Evolutionary conservation across 2,113 vertebrate genomes (phyloP), one percentile per base, ranked within the genome.

Genomic region (Cacatua alba): DNA sequence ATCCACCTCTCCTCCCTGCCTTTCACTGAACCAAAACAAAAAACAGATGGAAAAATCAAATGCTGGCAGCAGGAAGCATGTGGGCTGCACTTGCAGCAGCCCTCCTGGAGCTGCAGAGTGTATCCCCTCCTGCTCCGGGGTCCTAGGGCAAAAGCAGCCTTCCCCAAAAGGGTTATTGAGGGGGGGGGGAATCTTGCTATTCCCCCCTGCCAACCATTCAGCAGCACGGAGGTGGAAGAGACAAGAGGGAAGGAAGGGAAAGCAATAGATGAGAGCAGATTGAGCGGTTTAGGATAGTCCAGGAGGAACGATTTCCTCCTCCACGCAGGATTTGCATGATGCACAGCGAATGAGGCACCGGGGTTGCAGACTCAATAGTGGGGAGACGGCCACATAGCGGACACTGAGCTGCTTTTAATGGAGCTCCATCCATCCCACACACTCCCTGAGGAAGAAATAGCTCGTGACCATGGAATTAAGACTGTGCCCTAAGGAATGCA

Each of bases 21-120:
- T 96, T 83, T 74, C 87, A 90, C 63, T 21, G 53, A 93, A 95
- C 90, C 93, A 93, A 96, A 96, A 96, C 94, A 97, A 92, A 94
- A 95, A 97, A 55, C 96, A 96, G 95, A 94, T 94, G 94, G 94
- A 90, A 89, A 85, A 95, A 95, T 72, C 65, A 92, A 95, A 85
- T 52, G 86, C 95, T 96, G 94, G 89, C 84, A 92, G 84, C 2
- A 16, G 20, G 86, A 90, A 80, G 82, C 88, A 93, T 39, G 94
- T 95, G 94, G 91, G 94, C 64, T 94, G 94, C 72, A 59, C 92
- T 95, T 80, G 69, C 90, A 88, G 62, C 86, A 92, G 80, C 80
- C 60, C 86, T 81, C 69, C 92, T 63, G 82, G 79, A 80, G 79
- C 53, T 80, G 83, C 64, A 25, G 64, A 79, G 76, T 23, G 23